Evolutionary conservation across 23 tunicate genomes (phyloP).

Genomic region (Ciona savignyi): DNA sequence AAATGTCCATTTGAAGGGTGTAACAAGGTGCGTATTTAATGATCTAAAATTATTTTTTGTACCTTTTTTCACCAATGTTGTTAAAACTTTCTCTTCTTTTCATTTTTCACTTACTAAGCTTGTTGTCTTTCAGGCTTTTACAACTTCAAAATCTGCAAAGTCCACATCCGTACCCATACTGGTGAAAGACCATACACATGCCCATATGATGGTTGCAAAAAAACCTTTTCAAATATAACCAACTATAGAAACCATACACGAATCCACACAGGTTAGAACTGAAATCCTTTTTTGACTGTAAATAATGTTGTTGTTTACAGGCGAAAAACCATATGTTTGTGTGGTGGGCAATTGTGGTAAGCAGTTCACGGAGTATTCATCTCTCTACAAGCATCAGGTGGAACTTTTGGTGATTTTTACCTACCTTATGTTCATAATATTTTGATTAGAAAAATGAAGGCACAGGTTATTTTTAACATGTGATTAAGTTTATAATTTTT

Average conservation of each 20-base stretch:
- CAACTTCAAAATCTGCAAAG: conserved; percentile 82
- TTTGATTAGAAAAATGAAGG: no score
- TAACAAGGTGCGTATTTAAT: conserved; percentile 44
- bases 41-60: neutral
- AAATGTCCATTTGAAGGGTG: conserved; percentile 81
- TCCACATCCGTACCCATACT: conserved; percentile 88
- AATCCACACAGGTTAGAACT: conserved; percentile 64
- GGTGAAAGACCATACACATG: conserved; percentile 87
- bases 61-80: neutral
- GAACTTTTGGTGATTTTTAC: neutral
- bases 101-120: no score
- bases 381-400: conserved; percentile 82
- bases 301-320: conserved; percentile 23
- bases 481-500: no score
- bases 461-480: neutral
- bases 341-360: conserved; percentile 33
- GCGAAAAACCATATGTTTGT: conserved; percentile 80
- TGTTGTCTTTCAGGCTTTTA: conserved; percentile 66
- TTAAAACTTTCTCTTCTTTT: neutral
- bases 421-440: neutral
- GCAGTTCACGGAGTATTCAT: conserved; percentile 77
- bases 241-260: conserved; percentile 76
- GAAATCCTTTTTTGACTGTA: neutral
- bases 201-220: conserved; percentile 48
- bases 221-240: conserved; percentile 54